Conservation (phyloP, 1,140 invertebrate species). For the Drosophila setifemur region DNA sequence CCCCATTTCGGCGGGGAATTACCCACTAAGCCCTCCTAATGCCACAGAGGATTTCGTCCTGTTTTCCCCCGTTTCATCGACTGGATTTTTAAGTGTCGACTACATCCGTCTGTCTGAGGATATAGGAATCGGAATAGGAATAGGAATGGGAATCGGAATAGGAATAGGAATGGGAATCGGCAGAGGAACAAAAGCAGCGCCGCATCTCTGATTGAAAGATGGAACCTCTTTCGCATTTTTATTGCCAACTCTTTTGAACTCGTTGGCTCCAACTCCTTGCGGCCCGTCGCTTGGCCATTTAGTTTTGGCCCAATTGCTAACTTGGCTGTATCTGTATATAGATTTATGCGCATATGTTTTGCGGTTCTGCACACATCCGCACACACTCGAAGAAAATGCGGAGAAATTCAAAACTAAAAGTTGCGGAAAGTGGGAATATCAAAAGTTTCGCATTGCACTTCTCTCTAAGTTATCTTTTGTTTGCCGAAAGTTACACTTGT, state of each 20-base stretch:
- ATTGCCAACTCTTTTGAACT: background rate
- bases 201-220: conserved; percentile 4
- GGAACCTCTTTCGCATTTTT: background rate
- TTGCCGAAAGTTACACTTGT: no score
- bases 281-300: conserved; percentile 12
- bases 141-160: no score
- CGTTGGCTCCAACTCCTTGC: background rate
- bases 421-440: no score
- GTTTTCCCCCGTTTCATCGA: conserved; percentile 2
- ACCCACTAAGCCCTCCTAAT: conserved; percentile 12
- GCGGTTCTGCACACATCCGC: conserved; percentile 10
- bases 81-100: background rate
- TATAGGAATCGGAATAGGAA: no score
- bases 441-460: no score
- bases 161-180: no score
- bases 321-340: conserved; percentile 11
- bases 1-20: background rate
- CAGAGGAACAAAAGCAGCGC: background rate
- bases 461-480: no score
- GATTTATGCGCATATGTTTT: conserved; percentile 30
- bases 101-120: background rate
- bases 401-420: background rate
- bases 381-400: conserved; percentile 3
- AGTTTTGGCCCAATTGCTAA: conserved; percentile 35
- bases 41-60: conserved; percentile 10